phyloP scores from a whole-genome alignment of 1,140 invertebrate genomes.

The Bombus polaris region DNA sequence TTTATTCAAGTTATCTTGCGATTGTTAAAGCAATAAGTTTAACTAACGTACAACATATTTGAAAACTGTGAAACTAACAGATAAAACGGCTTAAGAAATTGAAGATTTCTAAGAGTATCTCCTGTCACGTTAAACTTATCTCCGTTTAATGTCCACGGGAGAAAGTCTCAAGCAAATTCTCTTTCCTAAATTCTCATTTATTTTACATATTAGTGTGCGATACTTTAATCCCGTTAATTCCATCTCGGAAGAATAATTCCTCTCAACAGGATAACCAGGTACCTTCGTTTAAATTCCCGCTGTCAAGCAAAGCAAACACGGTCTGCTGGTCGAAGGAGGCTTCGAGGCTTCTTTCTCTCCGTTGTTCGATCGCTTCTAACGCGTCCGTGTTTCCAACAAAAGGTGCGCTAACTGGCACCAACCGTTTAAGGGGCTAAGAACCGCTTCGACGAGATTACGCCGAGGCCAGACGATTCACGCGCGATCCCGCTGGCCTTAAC shows the following conservation, averaged over 20 bases:
- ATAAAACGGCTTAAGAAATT: no score
- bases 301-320: not conserved
- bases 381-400: slow-evolving; percentile 30
- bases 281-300: not conserved
- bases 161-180: no score
- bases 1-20: no score
- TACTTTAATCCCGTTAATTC: not conserved
- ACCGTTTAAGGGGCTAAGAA: slow-evolving; percentile 42
- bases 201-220: not conserved
- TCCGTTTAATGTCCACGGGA: no score
- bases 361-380: not conserved
- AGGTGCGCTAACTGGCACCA: slow-evolving; percentile 31
- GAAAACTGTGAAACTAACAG: no score
- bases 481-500: slow-evolving; percentile 38
- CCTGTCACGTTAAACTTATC: no score
- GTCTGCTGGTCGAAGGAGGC: not conserved
- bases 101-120: no score
- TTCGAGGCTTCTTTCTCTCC: not conserved
- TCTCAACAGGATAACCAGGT: not conserved
- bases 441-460: slow-evolving; percentile 27
- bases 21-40: no score
- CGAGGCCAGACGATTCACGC: slow-evolving; percentile 36
- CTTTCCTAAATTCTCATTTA: no score
- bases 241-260: not conserved
- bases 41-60: no score